Conservation (phyloP, 2,113 vertebrate genomes). For the Macrotus californicus region DNA sequence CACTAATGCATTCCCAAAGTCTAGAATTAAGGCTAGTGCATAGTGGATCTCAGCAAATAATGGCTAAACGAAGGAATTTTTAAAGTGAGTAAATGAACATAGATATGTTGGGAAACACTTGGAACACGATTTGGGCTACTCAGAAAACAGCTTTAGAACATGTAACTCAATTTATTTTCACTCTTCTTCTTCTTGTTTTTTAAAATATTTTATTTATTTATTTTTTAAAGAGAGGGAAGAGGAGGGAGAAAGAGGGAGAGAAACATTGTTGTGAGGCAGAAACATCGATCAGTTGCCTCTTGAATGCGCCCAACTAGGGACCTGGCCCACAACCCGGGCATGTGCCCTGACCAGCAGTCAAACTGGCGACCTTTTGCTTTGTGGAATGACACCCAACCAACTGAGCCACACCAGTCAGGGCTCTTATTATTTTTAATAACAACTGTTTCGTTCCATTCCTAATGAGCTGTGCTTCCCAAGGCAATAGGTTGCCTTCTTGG, state of each 20-base stretch:
- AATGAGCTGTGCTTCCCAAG: background rate
- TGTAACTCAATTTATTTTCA: background rate
- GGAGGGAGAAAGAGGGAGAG: no score
- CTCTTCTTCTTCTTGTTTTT: background rate
- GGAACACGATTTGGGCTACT: background rate
- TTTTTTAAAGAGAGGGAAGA: no score
- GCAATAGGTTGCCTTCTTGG: background rate
- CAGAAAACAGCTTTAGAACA: conserved; percentile 1
- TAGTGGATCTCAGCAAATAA: background rate
- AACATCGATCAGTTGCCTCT: no score
- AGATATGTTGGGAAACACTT: conserved; percentile 9
- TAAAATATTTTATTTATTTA: no score
- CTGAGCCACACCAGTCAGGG: no score
- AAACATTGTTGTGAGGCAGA: no score
- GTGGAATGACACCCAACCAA: no score
- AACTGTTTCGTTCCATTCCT: conserved; percentile 7
- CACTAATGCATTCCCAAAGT: conserved; percentile 1
- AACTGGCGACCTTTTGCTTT: no score
- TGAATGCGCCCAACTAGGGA: no score
- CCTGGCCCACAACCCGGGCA: no score
- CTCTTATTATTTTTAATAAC: conserved; percentile 2
- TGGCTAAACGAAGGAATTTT: conserved; percentile 5
- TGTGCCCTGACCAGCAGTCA: no score
- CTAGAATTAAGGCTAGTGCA: background rate
- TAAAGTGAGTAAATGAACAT: conserved; percentile 26